Conservation (phyloP, 2,113 vertebrate species). For the Salvelinus sp. region DNA sequence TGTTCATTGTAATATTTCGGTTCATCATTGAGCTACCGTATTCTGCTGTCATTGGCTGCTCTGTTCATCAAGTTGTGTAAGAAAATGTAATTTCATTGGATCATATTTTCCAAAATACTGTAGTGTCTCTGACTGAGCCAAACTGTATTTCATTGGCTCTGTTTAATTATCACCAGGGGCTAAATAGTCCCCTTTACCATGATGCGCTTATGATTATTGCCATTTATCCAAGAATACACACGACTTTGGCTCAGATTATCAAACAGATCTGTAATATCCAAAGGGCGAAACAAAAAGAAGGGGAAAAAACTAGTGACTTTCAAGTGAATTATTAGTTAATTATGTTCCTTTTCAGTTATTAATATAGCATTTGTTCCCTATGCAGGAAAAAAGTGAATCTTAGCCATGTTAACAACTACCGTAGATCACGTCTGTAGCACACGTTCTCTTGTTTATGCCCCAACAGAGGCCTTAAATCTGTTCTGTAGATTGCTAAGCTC, state of each 20-base stretch:
- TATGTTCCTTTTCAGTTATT: constrained; percentile 40
- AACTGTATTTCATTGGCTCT: background rate
- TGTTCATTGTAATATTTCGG: background rate
- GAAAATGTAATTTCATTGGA: background rate
- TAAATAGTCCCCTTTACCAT: constrained; percentile 31
- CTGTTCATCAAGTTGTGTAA: background rate
- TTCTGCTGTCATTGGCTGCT: background rate
- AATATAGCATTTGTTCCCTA: constrained; percentile 27
- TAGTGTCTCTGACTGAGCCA: background rate
- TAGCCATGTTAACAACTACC: constrained; percentile 14
- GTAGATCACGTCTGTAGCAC: constrained; percentile 37
- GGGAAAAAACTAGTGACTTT: constrained; percentile 8
- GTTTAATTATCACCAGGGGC: constrained; percentile 20
- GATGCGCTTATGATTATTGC: constrained; percentile 42
- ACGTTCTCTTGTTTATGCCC: constrained; percentile 36
- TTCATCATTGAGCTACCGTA: background rate
- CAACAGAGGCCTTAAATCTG: constrained; percentile 29
- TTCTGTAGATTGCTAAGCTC: background rate
- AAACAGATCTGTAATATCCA: background rate
- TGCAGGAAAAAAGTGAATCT: constrained; percentile 26
- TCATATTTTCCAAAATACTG: background rate
- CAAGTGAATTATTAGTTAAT: constrained; percentile 24
- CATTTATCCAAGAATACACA: constrained; percentile 27
- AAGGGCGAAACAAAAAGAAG: constrained; percentile 4
- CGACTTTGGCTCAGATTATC: background rate